Base-by-base conservation (phyloP, 1,140 invertebrate genomes). In the Odontomachus brunneus region DNA sequence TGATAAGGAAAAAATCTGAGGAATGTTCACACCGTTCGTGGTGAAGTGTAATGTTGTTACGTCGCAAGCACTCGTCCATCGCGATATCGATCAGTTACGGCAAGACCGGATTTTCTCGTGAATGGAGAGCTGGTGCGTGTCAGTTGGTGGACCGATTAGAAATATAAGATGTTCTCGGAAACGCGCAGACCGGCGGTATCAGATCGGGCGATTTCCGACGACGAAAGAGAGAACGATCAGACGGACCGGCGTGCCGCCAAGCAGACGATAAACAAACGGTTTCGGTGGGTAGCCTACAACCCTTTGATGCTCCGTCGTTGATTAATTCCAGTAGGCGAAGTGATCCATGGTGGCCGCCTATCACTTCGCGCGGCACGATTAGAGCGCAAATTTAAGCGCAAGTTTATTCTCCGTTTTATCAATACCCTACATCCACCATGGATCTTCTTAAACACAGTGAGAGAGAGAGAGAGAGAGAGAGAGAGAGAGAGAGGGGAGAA, bases 301-400 rank as follows among this genome's bases (percentile, higher is more conserved):
- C 89, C 93, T 94, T 94, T 94, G 93, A 94, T 92, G 92, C 90
- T 84, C 66, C 75, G 88, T 88, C 91, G 88, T 92, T 94, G 92
- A 94, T 94, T 94, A 93, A 93, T 93, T 91, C 89, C 87, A 86
- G 89, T 89, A 87, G 84, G 90, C 91, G 89, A 92, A 84, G 90
- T 5, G 78, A 67, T 48, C 65, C 51, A 80, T 19, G 65, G 49
- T 80, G 75, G 65, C 29, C 65, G 51, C 14, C 24, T 65, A 80
- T 71, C 38, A 59, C 51, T 29, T 80, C 22, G 51, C 51, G 24
- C 51, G 24, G 53, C 33, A 69, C 51, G 49, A 69, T 78, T 44
- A 19, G 65, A 80, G 55, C 49, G 62, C 26, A 53, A 66, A 80
- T 19, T 80, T 22, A 24, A 22, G 51, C 33, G 38, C n/a, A 71